Evolutionary conservation across 2,797 vertebrate genomes (phyloP), one percentile per base, ranked within the genome.

Genomic region (Atherinosoma microstoma): DNA sequence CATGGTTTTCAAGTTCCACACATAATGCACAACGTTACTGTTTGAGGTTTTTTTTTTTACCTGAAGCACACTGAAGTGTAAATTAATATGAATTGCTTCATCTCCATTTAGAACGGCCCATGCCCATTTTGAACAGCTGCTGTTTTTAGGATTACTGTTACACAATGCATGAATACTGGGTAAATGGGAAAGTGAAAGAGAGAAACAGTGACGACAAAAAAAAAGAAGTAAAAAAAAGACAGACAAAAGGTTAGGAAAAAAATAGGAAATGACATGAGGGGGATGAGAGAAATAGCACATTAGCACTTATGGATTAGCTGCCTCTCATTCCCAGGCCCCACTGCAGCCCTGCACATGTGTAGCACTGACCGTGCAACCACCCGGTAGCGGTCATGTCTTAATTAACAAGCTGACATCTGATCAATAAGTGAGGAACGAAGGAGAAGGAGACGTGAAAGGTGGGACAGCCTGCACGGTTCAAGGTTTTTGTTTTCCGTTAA

Each of bases 271-370:
- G 90, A 88, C 84, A 83, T 47, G 54, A 18, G 6, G 24, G 36
- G 74, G 74, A 63, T 66, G 75, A 60, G 73, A 83, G 70, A 85
- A 91, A 89, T 85, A 83, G 82, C 82, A 89, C 83, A 91, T 92
- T 92, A 93, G 86, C 89, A 90, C 87, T 85, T 91, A 93, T 93
- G 87, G 93, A 93, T 94, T 94, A 92, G 64, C 83, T 91, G 91
- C 89, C 86, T 88, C 79, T 79, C 70, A 79, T 93, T 93, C 91
- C 89, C 90, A 91, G 90, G 92, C 87, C 88, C 84, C 20, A 67
- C 73, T 79, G 73, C 79, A 78, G 85, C 86, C 84, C 85, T 82
- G 78, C 75, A 86, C 81, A 92, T 80, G 86, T 87, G 86, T 80
- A 78, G 88, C 72, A 83, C 84, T 90, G 91, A 92, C 91, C 84